phyloP scores from a whole-genome alignment of 1,140 invertebrate genomes.

The Drosophila suzukii region DNA sequence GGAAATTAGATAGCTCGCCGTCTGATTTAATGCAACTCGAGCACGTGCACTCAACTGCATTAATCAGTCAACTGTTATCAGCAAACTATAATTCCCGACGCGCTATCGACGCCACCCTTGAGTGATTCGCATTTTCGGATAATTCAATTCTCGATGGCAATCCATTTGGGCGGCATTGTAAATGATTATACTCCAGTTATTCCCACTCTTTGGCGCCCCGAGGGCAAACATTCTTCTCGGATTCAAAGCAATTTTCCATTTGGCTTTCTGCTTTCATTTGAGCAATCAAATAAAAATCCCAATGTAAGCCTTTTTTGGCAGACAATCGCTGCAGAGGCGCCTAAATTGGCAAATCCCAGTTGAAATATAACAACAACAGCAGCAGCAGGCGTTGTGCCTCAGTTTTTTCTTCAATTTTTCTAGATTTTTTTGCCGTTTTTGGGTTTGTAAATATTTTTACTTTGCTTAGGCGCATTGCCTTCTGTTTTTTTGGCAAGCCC shows the following conservation, averaged over 20 bases:
- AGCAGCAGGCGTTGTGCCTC: constrained; percentile 6
- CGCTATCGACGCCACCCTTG: constrained; percentile 22
- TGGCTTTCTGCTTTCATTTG: constrained; percentile 64
- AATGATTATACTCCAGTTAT: constrained; percentile 68
- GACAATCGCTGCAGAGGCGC: constrained; percentile 68
- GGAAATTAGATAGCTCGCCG: background rate
- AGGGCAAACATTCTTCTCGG: constrained; percentile 9
- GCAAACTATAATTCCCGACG: constrained; percentile 24
- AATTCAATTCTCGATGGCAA: constrained; percentile 66
- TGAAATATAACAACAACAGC: constrained; percentile 56
- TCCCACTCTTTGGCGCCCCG: constrained; percentile 24
- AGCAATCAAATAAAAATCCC: constrained; percentile 80
- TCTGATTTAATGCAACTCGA: constrained; percentile 2
- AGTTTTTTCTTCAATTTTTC: constrained; percentile 3
- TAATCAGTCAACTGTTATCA: constrained; percentile 37
- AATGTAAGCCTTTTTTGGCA: constrained; percentile 79
- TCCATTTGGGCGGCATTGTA: constrained; percentile 75
- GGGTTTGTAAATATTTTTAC: constrained; percentile 32
- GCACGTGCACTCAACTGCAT: constrained; percentile 12
- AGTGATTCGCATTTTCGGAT: constrained; percentile 56
- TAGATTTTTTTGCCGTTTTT: background rate
- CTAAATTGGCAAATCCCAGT: constrained; percentile 65
- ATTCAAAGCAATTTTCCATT: constrained; percentile 45
- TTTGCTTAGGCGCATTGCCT: constrained; percentile 58
- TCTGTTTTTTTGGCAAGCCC: constrained; percentile 58